Evolutionary conservation across 2,888 invertebrate genomes (phyloP).

Genomic region (Brachyptera risi): DNA sequence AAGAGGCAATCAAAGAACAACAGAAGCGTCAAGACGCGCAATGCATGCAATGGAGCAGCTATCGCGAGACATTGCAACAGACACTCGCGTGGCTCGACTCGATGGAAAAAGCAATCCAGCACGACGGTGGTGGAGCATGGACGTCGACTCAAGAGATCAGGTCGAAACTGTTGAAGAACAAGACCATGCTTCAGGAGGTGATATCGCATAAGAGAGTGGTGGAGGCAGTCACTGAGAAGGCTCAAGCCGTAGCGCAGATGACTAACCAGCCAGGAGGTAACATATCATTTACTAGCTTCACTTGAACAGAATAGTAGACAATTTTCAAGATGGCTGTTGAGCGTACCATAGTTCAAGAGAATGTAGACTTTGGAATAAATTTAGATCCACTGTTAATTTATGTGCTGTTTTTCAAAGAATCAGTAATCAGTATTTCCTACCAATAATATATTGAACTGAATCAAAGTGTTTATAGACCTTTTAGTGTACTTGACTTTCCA

Average conservation of each 20-base stretch:
- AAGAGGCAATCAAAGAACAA: conserved; percentile 75
- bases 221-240: conserved; percentile 86
- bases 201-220: conserved; percentile 84
- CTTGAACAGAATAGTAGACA: too few species aligned
- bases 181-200: conserved; percentile 84
- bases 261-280: conserved; percentile 15
- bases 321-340: too few species aligned
- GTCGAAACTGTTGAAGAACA: conserved; percentile 78
- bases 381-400: too few species aligned
- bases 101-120: conserved; percentile 72
- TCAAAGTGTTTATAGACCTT: too few species aligned
- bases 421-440: too few species aligned
- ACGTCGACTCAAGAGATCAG: conserved; percentile 80
- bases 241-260: conserved; percentile 53
- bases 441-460: too few species aligned
- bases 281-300: too few species aligned
- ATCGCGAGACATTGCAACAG: conserved; percentile 80
- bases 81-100: conserved; percentile 80
- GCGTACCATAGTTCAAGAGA: too few species aligned
- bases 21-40: conserved; percentile 83
- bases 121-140: conserved; percentile 65
- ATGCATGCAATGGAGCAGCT: conserved; percentile 76
- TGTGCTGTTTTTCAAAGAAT: too few species aligned
- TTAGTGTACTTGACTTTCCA: too few species aligned
- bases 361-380: too few species aligned